Base-by-base conservation (phyloP, 2,797 vertebrate genomes). In the Echiichthys vipera region DNA sequence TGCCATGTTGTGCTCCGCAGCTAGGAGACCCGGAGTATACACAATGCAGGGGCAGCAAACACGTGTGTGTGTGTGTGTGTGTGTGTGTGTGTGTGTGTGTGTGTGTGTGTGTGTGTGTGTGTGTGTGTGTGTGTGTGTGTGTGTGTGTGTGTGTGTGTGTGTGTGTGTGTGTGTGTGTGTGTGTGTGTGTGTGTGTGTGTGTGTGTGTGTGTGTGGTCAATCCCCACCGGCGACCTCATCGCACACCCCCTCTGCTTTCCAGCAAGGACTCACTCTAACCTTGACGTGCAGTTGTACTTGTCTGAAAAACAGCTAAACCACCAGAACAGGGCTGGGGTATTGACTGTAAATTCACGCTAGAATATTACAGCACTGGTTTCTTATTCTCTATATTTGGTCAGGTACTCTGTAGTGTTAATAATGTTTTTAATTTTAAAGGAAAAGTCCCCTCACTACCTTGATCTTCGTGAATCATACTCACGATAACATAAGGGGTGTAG, bases 1-100 rank as follows among this genome's bases (percentile, higher is more conserved):
- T 82, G 87, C 89, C 82, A 80, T 93, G 91, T 94, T 93, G 72
- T 93, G 90, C 82, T 87, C 81, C 17, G 92, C 91, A 91, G 90
- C 93, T 92, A 92, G 88, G 92, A 94, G 84, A 91, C 91, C 65
- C 27, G 2, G 59, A 56, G 66, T 71, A 82, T 69, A 91, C 85
- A 91, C 87, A 70, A 54, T 42, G 25, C 55, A 27, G 27, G 62
- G 67, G 75, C 74, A 59, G 46, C 72, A 80, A 68, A 63, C 65
- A 39, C 24, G 50, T 37, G 20, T 55, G 34, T 37, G 53, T 54
- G n/a, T 36, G 51, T 55, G 51, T 54, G 30, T 51, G 25, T 57
- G 61, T 63, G n/a, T 36, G 51, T 55, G 51, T 54, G 30, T 51
- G 25, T 57, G 61, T 63, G 56, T 66, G 77, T 68, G 32, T 76